Conservation (phyloP, 2,888 invertebrate genomes). For the Cosmopolites sordidus region DNA sequence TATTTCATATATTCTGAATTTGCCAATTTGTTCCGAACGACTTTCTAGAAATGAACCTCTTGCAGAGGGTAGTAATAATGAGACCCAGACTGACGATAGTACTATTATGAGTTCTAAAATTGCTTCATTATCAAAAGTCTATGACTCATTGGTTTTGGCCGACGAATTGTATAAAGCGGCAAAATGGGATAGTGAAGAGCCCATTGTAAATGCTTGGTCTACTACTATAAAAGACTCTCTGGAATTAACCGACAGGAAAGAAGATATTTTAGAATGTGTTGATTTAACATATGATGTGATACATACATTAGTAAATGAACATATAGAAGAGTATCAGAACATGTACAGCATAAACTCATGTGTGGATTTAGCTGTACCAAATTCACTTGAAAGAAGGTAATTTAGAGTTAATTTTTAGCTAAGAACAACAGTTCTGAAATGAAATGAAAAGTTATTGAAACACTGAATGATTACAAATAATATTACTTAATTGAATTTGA, state of each 20-base stretch:
- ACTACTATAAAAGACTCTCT: slow-evolving; percentile 43
- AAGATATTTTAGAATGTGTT: slow-evolving; percentile 28
- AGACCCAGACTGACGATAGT: slow-evolving; percentile 1
- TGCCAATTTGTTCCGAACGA: slow-evolving; percentile 18
- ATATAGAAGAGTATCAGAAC: slow-evolving; percentile 26
- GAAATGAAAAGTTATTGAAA: too few species aligned
- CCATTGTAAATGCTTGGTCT: slow-evolving; percentile 37
- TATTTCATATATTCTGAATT: slow-evolving; percentile 34
- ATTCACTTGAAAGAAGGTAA: slow-evolving; percentile 37
- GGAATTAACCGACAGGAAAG: slow-evolving; percentile 42
- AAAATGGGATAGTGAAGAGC: slow-evolving; percentile 38
- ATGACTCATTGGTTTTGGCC: slow-evolving; percentile 24
- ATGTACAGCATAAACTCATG: background rate
- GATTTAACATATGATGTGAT: slow-evolving; percentile 41
- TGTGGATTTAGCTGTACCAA: slow-evolving; percentile 35
- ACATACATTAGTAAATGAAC: slow-evolving; percentile 38
- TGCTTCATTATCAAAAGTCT: slow-evolving; percentile 20
- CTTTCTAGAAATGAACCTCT: background rate
- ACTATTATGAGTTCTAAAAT: slow-evolving; percentile 5
- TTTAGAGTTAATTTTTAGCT: too few species aligned
- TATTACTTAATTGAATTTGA: too few species aligned
- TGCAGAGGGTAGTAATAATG: background rate
- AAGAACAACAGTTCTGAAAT: too few species aligned
- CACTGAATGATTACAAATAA: too few species aligned
- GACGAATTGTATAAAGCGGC: slow-evolving; percentile 14